Evolutionary conservation across 2,797 vertebrate species (phyloP).

Genomic region (Clamator glandarius): DNA sequence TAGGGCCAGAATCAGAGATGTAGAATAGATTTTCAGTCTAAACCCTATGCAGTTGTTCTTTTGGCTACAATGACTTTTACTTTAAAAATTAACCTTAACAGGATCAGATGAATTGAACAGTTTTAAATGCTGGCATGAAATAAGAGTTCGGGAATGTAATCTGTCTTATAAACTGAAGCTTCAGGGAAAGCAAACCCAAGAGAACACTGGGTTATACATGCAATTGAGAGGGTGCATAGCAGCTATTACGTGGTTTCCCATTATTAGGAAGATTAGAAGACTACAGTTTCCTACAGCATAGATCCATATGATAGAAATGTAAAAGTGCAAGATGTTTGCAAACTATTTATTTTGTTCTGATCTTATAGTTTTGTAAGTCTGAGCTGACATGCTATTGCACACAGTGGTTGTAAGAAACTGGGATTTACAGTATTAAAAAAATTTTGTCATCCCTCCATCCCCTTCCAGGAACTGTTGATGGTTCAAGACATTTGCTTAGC

Average conservation of each 20-base stretch:
- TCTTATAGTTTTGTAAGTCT: not conserved
- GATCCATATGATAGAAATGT: not conserved
- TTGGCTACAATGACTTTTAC: not conserved
- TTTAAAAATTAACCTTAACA: not conserved
- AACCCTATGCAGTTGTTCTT: not conserved
- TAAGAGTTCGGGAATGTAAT: not conserved
- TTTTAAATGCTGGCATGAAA: not conserved
- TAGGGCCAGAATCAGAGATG: not conserved
- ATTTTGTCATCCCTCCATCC: not conserved
- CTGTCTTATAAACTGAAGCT: not conserved
- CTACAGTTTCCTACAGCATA: not conserved
- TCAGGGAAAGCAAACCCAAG: not conserved
- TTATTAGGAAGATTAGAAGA: not conserved
- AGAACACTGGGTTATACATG: not conserved
- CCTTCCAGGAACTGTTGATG: conserved; percentile 1
- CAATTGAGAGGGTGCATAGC: not conserved
- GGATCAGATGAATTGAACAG: not conserved
- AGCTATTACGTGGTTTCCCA: not conserved
- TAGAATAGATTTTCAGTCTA: not conserved
- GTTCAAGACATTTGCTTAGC: conserved; percentile 22
- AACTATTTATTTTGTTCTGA: not conserved
- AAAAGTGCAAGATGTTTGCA: not conserved
- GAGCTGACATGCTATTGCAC: not conserved
- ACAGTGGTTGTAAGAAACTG: conserved; percentile 49
- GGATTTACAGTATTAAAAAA: conserved; percentile 34